Percentiles rank a stretch among this genome's conserved stretches.
phyloP scores from a whole-genome alignment of 2,888 invertebrate genomes.

The Orthosia gothica region DNA sequence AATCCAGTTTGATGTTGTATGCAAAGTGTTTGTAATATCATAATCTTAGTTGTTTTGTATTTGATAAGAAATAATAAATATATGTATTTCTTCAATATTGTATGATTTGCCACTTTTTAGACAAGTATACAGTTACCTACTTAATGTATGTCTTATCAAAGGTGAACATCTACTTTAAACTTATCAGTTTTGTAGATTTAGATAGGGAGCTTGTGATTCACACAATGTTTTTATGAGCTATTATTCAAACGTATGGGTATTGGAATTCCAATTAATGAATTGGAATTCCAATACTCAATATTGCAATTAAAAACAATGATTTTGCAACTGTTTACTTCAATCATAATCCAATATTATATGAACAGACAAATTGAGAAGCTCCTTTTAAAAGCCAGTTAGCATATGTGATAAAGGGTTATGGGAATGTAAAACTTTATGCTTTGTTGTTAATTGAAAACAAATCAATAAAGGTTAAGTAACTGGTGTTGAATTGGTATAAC shows the following conservation, averaged over 20 bases:
- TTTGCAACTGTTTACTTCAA: not conserved
- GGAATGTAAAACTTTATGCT: not conserved
- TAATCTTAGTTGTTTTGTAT: conserved; percentile 80
- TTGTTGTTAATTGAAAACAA: conserved; percentile 1
- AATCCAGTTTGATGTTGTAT: conserved; percentile 69
- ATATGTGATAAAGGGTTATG: not conserved
- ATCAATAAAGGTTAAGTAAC: no score
- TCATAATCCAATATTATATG: not conserved
- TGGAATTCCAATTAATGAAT: conserved; percentile 1
- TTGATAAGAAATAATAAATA: conserved; percentile 72
- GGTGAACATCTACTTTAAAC: conserved; percentile 39
- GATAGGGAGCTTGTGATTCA: conserved; percentile 58
- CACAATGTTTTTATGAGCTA: conserved; percentile 33
- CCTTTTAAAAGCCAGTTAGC: not conserved
- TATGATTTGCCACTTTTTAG: conserved; percentile 53
- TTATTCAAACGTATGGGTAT: not conserved
- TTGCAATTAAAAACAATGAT: not conserved
- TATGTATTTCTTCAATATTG: conserved; percentile 70
- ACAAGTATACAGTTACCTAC: conserved; percentile 25
- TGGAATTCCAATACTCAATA: not conserved
- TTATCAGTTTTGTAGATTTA: conserved; percentile 61
- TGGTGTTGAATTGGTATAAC: not conserved
- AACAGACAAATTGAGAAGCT: not conserved
- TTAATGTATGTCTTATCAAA: conserved; percentile 57
- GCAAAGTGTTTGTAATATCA: conserved; percentile 73